Evolutionary conservation across 2,797 vertebrate species (phyloP).

Genomic region (Pelobates cultripes): DNA sequence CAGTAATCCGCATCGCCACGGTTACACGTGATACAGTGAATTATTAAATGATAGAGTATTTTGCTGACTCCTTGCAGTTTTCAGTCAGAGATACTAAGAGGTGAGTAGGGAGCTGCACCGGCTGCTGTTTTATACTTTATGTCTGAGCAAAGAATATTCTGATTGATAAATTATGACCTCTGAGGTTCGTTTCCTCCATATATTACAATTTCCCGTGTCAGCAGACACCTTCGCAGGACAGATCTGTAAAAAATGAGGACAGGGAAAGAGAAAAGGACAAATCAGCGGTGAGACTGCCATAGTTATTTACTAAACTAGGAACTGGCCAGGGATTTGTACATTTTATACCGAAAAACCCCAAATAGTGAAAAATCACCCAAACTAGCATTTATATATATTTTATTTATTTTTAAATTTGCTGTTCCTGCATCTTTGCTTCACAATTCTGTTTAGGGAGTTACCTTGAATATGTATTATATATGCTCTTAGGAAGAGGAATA

Average conservation of each 20-base stretch:
- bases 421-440: too few relatives aligned
- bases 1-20: too few relatives aligned
- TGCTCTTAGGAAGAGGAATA: neutral
- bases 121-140: neutral
- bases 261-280: neutral
- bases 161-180: constrained; percentile 8
- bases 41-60: too few relatives aligned
- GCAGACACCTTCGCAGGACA: neutral
- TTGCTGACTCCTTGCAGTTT: neutral
- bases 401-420: too few relatives aligned
- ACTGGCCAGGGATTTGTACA: too few relatives aligned
- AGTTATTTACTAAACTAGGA: too few relatives aligned
- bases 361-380: too few relatives aligned
- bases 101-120: too few relatives aligned
- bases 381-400: too few relatives aligned
- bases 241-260: constrained; percentile 15
- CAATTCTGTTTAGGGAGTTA: neutral
- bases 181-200: neutral
- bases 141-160: neutral
- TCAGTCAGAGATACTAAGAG: neutral
- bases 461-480: neutral
- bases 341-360: too few relatives aligned
- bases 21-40: too few relatives aligned
- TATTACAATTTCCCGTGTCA: constrained; percentile 3
- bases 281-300: neutral